Base-by-base conservation (phyloP, 2,113 vertebrate genomes). In the Entosphenus tridentatus region DNA sequence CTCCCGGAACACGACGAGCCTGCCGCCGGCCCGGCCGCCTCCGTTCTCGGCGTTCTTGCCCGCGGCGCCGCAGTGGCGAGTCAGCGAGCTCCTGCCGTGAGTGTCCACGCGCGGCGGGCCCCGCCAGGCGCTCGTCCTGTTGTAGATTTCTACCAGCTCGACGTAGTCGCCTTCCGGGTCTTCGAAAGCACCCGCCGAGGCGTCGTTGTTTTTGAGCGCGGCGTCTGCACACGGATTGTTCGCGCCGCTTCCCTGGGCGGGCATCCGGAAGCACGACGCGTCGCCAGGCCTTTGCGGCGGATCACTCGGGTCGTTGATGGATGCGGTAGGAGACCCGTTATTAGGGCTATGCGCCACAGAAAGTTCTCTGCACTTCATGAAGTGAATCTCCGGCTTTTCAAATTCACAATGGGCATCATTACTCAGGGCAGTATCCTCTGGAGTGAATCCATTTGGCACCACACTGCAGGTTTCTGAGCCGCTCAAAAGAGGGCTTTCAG, bases 1-100 rank as follows among this genome's bases (percentile, higher is more conserved):
- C 78, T 74, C 62, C 85, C 82, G 1, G 79, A 39, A 39, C 39
- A 39, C 77, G 12, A 72, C 76, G 62, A 82, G 83, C 17, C 80
- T 78, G 5, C 81, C 74, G 65, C 70, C 77, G 74, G 79, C 80
- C 17, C 77, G 72, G 39, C 67, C 72, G 11, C 69, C 69, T 2
- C 72, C 75, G 55, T 71, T 73, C 57, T 79, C 77, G 71, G 69
- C 74, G 12, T 72, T 57, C 56, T 58, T 68, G 9, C 55, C 56
- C 57, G 58, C 62, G 13, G 21, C 8, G 3, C 11, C 67, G 55
- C 67, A 54, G 8, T 11, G 54, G 55, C 54, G 55, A 18, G 18
- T 12, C 18, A 13, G 56, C 12, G 13, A 54, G n/a, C 13, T 11
- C 18, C 57, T 17, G 54, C 7, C 10, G 55, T 59, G 14, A 67